Conservation (phyloP, 1,140 invertebrate species). For the Listronotus oregonensis region DNA sequence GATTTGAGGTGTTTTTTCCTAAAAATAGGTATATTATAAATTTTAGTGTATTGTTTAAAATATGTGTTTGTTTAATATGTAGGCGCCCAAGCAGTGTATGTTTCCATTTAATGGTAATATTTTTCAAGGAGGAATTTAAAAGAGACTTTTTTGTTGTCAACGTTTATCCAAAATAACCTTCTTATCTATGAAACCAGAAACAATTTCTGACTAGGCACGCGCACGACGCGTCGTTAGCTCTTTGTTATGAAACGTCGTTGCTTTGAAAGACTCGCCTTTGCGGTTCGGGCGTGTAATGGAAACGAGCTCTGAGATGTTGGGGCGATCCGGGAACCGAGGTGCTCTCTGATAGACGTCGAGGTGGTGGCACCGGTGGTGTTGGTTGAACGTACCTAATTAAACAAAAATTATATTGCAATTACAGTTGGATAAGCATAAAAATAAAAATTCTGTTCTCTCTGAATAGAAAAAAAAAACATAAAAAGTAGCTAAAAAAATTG, state of each 20-base stretch:
- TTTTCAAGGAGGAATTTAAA: too few species aligned
- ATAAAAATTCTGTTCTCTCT: too few species aligned
- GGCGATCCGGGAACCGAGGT: slow-evolving; percentile 71
- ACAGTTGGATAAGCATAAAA: too few species aligned
- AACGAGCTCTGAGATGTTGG: slow-evolving; percentile 66
- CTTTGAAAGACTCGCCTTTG: slow-evolving; percentile 65
- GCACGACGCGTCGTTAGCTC: slow-evolving; percentile 17
- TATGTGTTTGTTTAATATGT: too few species aligned
- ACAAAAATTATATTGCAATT: too few species aligned
- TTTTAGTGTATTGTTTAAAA: too few species aligned
- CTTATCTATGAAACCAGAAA: slow-evolving; percentile 18
- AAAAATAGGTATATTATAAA: too few species aligned
- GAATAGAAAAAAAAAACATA: too few species aligned
- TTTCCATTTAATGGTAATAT: too few species aligned
- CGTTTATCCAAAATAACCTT: slow-evolving; percentile 10
- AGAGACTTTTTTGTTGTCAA: background rate
- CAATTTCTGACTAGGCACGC: slow-evolving; percentile 38
- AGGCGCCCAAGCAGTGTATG: too few species aligned
- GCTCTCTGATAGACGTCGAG: slow-evolving; percentile 69
- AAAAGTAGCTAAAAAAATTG: too few species aligned
- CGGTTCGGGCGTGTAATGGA: slow-evolving; percentile 75
- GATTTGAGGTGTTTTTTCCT: too few species aligned
- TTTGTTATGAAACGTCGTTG: slow-evolving; percentile 50
- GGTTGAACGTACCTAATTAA: slow-evolving; percentile 64
- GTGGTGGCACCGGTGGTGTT: slow-evolving; percentile 71